Base-by-base conservation (phyloP, 2,888 invertebrate genomes). In the Hyposoter dolosus region DNA sequence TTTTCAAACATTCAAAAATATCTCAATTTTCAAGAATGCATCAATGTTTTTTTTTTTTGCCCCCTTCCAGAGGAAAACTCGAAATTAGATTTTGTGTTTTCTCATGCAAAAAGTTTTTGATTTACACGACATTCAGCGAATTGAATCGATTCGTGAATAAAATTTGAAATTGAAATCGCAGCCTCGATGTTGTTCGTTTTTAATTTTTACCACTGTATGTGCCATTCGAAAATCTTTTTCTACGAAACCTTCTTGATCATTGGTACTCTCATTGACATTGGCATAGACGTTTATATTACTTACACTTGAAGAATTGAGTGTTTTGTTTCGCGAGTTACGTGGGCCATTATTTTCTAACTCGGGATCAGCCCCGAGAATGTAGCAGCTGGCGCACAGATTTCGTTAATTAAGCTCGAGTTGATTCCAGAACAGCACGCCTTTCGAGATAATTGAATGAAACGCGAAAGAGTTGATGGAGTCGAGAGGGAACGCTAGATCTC, bases 371-470 rank as follows among this genome's bases (percentile, higher is more conserved):
- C 28, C 72, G 82, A 88, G 78, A 82, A 87, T 78, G 56, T 81
- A 88, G 88, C 89, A 89, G 89, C 90, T 89, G 90, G 50, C 28
- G 90, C 91, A 90, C 90, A 90, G 91, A 92, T 92, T 92, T 91
- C 90, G 90, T 92, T 92, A 92, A 91, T 92, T 91, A 92, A 91
- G 90, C 90, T 88, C 90, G 89, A 91, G 90, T 90, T 90, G 89
- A 87, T 90, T 88, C 88, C 90, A 89, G 90, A 90, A 90, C 89
- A 89, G 88, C 89, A 84, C 87, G 79, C 79, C 77, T 90, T 90
- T 89, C 83, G 85, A 89, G 90, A 88, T 91, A 91, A 92, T 92
- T 91, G 90, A 91, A 91, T 92, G 89, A 88, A 89, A 76, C 82
- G 69, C 60, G 56, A 56, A 50, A 53, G 72, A 32, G 65, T 28